Percentiles rank a stretch among this genome's conserved stretches.
Conservation (phyloP, 2,888 invertebrate genomes). For the Hirtodrosophila trivittata region DNA sequence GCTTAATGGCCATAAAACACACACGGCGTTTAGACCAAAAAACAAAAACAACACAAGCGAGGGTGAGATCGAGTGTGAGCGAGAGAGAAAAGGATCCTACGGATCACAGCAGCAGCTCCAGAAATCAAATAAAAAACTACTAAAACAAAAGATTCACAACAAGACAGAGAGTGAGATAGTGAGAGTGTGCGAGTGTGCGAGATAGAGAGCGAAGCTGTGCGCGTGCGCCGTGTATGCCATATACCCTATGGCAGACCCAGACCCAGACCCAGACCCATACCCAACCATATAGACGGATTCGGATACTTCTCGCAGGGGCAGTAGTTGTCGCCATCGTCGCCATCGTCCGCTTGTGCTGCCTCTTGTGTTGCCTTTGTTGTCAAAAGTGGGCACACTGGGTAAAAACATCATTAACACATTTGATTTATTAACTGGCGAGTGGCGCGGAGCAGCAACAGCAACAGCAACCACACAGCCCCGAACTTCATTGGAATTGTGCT, state of each 20-base stretch:
- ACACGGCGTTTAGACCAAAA: conserved; percentile 43
- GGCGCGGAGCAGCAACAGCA: conserved; percentile 55
- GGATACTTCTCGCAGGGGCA: conserved; percentile 29
- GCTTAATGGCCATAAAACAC: conserved; percentile 78
- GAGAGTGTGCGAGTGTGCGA: not conserved
- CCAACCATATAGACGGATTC: conserved; percentile 27
- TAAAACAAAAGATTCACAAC: conserved; percentile 51
- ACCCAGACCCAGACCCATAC: too few species aligned
- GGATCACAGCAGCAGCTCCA: conserved; percentile 43
- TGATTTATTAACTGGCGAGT: conserved; percentile 84
- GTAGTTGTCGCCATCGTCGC: conserved; percentile 45
- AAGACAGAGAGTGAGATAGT: conserved; percentile 5
- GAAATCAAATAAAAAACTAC: conserved; percentile 66
- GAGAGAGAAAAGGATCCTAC: conserved; percentile 44
- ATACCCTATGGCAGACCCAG: conserved; percentile 14
- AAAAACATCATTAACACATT: conserved; percentile 84
- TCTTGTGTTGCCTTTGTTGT: conserved; percentile 67
- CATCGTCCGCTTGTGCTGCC: conserved; percentile 33
- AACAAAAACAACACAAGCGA: too few species aligned
- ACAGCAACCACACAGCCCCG: conserved; percentile 6
- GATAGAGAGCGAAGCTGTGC: conserved; percentile 33
- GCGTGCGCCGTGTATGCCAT: conserved; percentile 58
- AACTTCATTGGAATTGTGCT: conserved; percentile 38
- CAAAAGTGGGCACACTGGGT: conserved; percentile 78
- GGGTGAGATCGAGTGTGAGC: not conserved